Base-by-base conservation (phyloP, 2,888 invertebrate genomes). In the Polyploca ridens region DNA sequence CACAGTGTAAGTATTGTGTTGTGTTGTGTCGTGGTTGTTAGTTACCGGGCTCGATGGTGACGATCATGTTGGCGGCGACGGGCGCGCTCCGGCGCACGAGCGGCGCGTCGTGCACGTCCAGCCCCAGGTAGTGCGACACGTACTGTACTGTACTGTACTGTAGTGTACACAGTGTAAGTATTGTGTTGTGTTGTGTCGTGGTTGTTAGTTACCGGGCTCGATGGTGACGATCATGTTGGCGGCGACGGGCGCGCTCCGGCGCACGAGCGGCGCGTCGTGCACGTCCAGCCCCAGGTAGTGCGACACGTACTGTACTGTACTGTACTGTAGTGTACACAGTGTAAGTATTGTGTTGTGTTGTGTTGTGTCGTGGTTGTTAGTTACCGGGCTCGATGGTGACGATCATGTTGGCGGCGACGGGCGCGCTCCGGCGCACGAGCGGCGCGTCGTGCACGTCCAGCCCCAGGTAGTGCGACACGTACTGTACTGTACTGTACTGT, bases 221-320 rank as follows among this genome's bases (percentile, higher is more conserved):
- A 27, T 27, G 27, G 27, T 27, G 27, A 99, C 95, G n/a, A 98
- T 94, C 98, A 99, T 99, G 74, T 97, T 97, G 5, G 97, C 95
- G 71, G 94, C 83, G 33, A 99, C 93, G 62, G 95, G 95, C 49
- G 96, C 93, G 77, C 94, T 95, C 62, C 98, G 95, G 0, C 97
- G 95, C 67, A 99, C 95, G 19, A 96, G 93, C 61, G 97, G 96
- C 27, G 98, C 97, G 89, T 99, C 99, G 89, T 99, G 99, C 14
- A 99, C 98, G 92, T 99, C 99, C 96, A 99, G 97, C 14, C 99
- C 99, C 62, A 99, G 94, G 91, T 99, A 99, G 93, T 99, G 99
- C 11, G 98, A 97, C 60, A 98, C 98, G 90, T 99, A 27, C 27
- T 27, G 27, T 27, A 27, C 27, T 27, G 27, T 27, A 27, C 27